Evolutionary conservation across 23 tunicate species (phyloP).

Genomic region (Trididemnum miniatum): DNA sequence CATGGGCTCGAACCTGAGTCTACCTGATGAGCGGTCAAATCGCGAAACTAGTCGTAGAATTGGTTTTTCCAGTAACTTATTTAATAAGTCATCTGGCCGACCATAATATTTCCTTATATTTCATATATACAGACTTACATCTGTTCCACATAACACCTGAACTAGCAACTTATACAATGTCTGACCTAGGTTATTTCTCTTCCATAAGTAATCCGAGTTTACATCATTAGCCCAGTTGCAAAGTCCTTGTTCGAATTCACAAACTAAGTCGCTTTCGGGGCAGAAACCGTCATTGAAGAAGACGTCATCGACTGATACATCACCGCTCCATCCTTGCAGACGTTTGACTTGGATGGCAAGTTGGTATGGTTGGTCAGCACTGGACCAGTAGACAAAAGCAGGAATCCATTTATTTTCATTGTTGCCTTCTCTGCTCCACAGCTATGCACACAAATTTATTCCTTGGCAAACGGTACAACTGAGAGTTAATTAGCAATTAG

Average conservation of each 20-base stretch:
- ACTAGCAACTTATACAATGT: too few relatives aligned
- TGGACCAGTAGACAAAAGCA: slow-evolving; percentile 31
- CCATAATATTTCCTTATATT: too few relatives aligned
- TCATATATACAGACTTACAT: too few relatives aligned
- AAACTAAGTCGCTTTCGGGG: slow-evolving; percentile 43
- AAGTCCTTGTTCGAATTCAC: slow-evolving; percentile 66
- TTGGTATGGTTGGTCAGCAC: slow-evolving; percentile 19
- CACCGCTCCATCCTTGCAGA: slow-evolving; percentile 74
- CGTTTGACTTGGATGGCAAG: slow-evolving; percentile 50
- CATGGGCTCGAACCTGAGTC: too few relatives aligned
- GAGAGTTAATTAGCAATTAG: too few relatives aligned
- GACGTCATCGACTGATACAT: slow-evolving; percentile 80
- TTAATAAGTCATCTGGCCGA: too few relatives aligned
- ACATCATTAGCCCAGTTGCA: slow-evolving; percentile 69
- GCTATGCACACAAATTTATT: too few relatives aligned
- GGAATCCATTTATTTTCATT: slow-evolving; percentile 65
- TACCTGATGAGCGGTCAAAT: too few relatives aligned
- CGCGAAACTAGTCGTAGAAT: too few relatives aligned
- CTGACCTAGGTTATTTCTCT: slow-evolving; percentile 39
- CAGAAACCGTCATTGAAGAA: slow-evolving; percentile 80
- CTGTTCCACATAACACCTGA: too few relatives aligned
- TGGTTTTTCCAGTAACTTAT: too few relatives aligned
- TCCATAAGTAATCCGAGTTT: slow-evolving; percentile 58
- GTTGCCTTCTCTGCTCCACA: slow-evolving; percentile 55
- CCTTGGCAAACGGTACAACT: too few relatives aligned